These are phyloP conservation scores for Aplidium turbinatum DNA, from an alignment of 23 tunicate genomes.

Conservation along the genomic window DNA sequence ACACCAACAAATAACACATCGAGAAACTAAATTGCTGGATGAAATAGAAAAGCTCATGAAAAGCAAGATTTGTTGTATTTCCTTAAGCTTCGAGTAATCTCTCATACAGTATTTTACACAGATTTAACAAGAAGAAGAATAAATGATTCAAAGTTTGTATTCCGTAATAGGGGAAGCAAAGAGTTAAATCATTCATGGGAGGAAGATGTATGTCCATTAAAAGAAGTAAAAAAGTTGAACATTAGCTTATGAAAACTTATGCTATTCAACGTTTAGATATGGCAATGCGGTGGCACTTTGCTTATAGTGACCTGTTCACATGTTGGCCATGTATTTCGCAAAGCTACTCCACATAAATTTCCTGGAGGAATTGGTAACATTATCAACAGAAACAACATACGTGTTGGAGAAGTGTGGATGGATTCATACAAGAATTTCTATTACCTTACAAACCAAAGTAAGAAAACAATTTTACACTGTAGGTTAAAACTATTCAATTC, in stretches of 20 bases:
- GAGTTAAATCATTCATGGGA: constrained; percentile 62
- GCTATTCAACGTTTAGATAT: constrained; percentile 43
- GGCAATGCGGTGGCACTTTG: constrained; percentile 92
- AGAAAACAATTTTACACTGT: no score
- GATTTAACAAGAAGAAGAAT: no score
- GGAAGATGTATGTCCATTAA: not conserved
- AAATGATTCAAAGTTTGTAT: no score
- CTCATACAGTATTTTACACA: no score
- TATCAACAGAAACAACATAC: constrained; percentile 78
- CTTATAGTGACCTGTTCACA: constrained; percentile 84
- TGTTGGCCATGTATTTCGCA: constrained; percentile 93
- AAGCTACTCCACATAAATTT: constrained; percentile 88
- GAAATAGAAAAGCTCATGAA: no score
- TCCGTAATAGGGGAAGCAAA: constrained; percentile 66
- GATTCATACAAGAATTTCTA: constrained; percentile 82
- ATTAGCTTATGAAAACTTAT: no score
- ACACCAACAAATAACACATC: no score
- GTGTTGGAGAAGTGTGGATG: constrained; percentile 91
- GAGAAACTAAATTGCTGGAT: no score
- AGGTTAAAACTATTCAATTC: no score
- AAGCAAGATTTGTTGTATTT: no score
- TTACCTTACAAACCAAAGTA: constrained; percentile 72
- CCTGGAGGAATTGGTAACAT: constrained; percentile 94
- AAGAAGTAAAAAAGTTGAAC: not conserved
- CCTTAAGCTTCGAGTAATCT: no score